Evolutionary conservation across 2,113 vertebrate species (phyloP).

Genomic region (Dryoscopus gambensis): DNA sequence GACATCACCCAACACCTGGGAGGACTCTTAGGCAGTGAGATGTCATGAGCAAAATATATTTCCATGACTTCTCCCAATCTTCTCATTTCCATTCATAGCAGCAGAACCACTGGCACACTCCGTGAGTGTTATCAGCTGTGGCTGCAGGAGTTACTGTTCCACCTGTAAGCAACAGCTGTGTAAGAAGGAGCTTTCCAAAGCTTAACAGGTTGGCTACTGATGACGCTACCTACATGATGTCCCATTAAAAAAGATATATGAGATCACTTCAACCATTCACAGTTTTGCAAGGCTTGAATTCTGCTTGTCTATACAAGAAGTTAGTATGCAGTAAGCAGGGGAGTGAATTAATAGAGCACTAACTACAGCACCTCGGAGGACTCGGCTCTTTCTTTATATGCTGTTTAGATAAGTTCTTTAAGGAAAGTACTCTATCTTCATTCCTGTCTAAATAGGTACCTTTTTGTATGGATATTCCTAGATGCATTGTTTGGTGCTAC

Average conservation of each 20-base stretch:
- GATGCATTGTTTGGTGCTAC: background rate
- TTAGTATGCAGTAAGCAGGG: background rate
- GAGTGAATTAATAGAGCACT: background rate
- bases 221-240: background rate
- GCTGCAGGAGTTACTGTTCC: background rate
- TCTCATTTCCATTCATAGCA: background rate
- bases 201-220: rapidly evolving
- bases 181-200: background rate
- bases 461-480: background rate
- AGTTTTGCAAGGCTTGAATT: background rate
- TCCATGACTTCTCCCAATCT: background rate
- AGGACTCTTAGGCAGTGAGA: background rate
- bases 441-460: background rate
- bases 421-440: background rate
- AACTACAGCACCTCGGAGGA: background rate
- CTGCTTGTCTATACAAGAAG: constrained; percentile 15
- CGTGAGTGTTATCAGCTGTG: background rate
- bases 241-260: background rate
- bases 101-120: background rate
- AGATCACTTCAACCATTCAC: background rate
- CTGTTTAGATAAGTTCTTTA: background rate
- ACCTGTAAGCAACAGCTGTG: background rate
- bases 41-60: background rate
- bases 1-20: background rate
- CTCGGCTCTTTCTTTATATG: background rate